Base-by-base conservation (phyloP, 1,140 invertebrate genomes). In the Hylyphantes graminicola region DNA sequence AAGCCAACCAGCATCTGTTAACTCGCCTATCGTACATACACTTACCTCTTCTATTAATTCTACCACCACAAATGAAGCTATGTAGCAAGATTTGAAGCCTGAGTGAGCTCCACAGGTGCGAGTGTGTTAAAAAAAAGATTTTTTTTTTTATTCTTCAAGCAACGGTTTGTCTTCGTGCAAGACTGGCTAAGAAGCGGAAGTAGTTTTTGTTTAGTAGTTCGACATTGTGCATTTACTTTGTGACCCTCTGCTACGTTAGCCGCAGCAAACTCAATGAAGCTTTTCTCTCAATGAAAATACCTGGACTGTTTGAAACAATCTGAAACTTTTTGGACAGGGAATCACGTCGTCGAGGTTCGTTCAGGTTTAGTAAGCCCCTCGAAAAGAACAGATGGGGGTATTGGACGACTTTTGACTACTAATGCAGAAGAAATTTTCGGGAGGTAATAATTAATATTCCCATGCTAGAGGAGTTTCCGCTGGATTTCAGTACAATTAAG, bases 151-250 rank as follows among this genome's bases (percentile, higher is more conserved):
- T 53, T 70, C 68, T 53, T 53, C 17, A 35, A 51, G 48, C 68
- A 70, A 70, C 68, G 68, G 68, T 51, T 70, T 15, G 50, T 48
- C 35, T 70, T 70, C 68, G 68, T 70, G 68, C 68, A 70, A 70
- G 68, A 70, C 68, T 70, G 68, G 50, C 68, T n/a, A 70, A 70
- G 68, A 51, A 70, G 68, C 68, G 68, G 68, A 70, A 70, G 51
- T 15, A 70, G 50, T 1, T 70, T 70, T 70, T 70, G 48, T 70
- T 70, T 53, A 70, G 17, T 70, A 70, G 17, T 53, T 70, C 9
- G 48, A 54, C 21, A 70, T 13, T 15, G 13, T 48, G 48, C 19
- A 67, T 51, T 70, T 70, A 51, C 54, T 70, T 70, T 51, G 19
- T 50, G 48, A 53, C 7, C 5, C 50, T 70, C 50, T 54, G 50